Base-by-base conservation (phyloP, 64 coral and sea anemone species). In the Porites australiensis region DNA sequence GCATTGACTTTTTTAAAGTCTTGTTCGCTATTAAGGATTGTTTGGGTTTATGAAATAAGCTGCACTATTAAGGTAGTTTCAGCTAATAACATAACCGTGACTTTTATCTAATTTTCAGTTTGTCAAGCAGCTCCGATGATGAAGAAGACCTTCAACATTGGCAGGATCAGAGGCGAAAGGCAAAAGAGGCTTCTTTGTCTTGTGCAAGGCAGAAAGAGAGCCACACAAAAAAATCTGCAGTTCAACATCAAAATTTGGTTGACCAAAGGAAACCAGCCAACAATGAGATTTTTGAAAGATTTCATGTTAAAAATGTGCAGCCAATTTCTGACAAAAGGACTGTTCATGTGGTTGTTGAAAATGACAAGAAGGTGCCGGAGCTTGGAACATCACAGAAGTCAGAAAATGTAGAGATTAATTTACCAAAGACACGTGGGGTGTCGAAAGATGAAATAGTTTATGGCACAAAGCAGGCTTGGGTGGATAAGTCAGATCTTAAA, bases 41-140 rank as follows among this genome's bases (percentile, higher is more conserved):
- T 37, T 37, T 37, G 27, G 27, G 27, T 37, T 37, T 37, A 37
- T 37, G 27, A 37, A 37, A 37, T 37, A 58, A 8, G 79, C 57
- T 60, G 19, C n/a, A 82, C 27, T 37, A 37, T 53, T 44, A 11
- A 82, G 48, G 79, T 82, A 82, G 5, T 18, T 49, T 43, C 5
- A 37, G 16, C 8, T 57, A n/a, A 16, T 82, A 11, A 82, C 23
- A 58, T 86, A 18, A 54, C 47, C 61, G 18, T 86, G 2, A 64
- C 8, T 11, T 53, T 19, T 43, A 43, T 11, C 3, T 37, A 37
- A 37, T 13, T 76, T 86, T 86, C 27, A 93, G 91, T 60, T 93
- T 53, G 44, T 93, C 91, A 3, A 93, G 91, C 60, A 87, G 91
- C 50, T 93, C 91, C 43, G 91, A 93, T 58, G 91, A 93, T 3